Evolutionary conservation across 30 jellyfish, hydroid and myxozoan species (phyloP).

Genomic region (Cassiopea xamachana): DNA sequence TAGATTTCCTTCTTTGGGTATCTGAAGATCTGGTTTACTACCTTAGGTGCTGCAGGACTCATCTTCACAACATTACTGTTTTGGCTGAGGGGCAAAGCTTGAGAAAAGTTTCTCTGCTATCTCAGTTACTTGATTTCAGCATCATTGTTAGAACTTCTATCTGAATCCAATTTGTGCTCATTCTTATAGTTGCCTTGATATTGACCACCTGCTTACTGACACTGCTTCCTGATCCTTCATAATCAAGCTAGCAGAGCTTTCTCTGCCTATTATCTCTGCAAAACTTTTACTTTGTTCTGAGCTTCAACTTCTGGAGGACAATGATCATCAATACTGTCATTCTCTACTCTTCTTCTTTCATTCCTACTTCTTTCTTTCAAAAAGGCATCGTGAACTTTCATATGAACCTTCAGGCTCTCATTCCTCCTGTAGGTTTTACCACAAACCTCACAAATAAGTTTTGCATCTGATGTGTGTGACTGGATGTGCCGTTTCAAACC

Average conservation of each 20-base stretch:
- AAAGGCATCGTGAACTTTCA: background rate
- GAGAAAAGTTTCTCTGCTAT: background rate
- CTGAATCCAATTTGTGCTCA: background rate
- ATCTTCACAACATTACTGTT: background rate
- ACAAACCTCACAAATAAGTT: constrained; percentile 11
- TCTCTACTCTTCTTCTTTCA: background rate
- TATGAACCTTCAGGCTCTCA: constrained; percentile 11
- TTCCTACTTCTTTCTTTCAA: background rate
- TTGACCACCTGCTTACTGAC: too few species aligned
- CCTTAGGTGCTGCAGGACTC: background rate
- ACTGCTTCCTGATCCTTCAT: too few species aligned
- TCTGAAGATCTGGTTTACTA: background rate
- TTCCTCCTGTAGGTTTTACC: constrained; percentile 10
- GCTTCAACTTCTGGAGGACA: background rate
- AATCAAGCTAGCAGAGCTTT: background rate
- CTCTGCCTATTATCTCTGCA: background rate
- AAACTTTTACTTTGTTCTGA: background rate
- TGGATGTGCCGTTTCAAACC: constrained; percentile 4
- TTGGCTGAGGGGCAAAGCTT: background rate
- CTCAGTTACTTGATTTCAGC: background rate
- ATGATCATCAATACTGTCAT: background rate
- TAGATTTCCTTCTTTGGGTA: background rate
- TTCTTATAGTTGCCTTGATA: too few species aligned
- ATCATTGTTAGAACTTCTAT: background rate
- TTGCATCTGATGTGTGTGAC: constrained; percentile 1